These are phyloP conservation scores for Steatocranus sp. DNA, from an alignment of 2,797 vertebrate genomes.

Conservation along the genomic window DNA sequence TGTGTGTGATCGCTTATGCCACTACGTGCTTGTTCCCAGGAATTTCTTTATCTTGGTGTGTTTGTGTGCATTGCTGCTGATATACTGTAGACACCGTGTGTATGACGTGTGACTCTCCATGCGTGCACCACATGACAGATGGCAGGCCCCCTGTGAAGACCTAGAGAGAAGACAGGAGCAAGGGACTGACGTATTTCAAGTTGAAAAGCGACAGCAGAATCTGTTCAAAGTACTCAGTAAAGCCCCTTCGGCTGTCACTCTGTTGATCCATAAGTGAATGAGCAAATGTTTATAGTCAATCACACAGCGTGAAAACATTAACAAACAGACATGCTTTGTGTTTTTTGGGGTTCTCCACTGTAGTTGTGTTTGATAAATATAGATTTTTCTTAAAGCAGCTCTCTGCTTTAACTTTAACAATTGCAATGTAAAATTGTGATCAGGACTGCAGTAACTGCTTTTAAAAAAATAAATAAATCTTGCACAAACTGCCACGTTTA, in stretches of 20 bases:
- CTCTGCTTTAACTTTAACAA: constrained; percentile 32
- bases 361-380: constrained; percentile 38
- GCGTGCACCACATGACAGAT: constrained; percentile 45
- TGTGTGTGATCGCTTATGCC: neutral
- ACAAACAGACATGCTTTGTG: constrained; percentile 41
- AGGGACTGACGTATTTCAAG: constrained; percentile 56
- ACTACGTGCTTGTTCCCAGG: neutral
- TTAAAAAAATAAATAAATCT: neutral
- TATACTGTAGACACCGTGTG: neutral
- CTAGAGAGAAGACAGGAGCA: constrained; percentile 27
- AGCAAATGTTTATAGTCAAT: constrained; percentile 64
- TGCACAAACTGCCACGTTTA: neutral
- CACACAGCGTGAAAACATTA: constrained; percentile 42
- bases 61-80: neutral
- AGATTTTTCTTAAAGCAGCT: constrained; percentile 28
- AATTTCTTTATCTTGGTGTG: neutral
- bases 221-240: constrained; percentile 35
- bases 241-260: constrained; percentile 44
- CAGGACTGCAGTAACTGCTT: constrained; percentile 1
- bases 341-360: constrained; percentile 12
- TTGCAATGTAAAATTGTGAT: constrained; percentile 11
- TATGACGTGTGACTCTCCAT: neutral
- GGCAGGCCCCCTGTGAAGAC: constrained; percentile 48
- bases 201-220: constrained; percentile 51
- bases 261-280: constrained; percentile 60